Percentiles rank a stretch among this genome's conserved stretches.
These are phyloP conservation scores for Rhabdomys pumilio DNA, from an alignment of 2,797 vertebrate genomes.

Conservation along the genomic window DNA sequence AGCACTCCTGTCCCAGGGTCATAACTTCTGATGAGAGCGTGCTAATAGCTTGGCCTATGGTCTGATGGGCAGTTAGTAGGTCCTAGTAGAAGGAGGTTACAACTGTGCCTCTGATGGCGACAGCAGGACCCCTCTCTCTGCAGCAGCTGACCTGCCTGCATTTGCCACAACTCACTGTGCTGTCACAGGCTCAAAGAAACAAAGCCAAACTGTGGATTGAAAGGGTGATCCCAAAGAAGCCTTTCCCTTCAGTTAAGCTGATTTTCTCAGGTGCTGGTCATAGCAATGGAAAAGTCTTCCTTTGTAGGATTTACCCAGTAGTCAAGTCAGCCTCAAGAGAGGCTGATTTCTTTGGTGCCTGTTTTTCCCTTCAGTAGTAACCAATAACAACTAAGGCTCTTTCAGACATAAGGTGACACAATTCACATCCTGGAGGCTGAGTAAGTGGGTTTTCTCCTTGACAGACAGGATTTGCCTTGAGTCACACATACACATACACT, in stretches of 20 bases:
- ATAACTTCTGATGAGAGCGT: not conserved
- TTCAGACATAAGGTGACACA: not conserved
- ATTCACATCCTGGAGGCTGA: not conserved
- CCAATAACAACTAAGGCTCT: not conserved
- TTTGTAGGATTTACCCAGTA: not conserved
- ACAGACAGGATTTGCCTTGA: not conserved
- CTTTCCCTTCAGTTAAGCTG: not conserved
- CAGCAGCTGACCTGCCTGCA: not conserved
- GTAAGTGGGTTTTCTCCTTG: not conserved
- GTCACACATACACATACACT: rapidly evolving
- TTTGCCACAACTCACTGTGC: not conserved
- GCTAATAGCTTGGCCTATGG: not conserved
- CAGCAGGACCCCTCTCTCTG: not conserved
- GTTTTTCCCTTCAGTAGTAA: constrained; percentile 12
- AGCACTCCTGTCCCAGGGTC: not conserved
- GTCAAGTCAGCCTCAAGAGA: not conserved
- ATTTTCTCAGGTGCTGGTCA: not conserved
- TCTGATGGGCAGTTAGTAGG: not conserved
- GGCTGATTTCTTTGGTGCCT: not conserved
- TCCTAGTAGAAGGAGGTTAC: not conserved
- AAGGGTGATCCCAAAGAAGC: not conserved
- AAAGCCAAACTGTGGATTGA: not conserved
- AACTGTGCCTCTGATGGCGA: not conserved
- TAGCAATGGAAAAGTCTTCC: not conserved
- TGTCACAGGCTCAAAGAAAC: not conserved